Evolutionary conservation across 2,113 vertebrate species (phyloP).

Genomic region (Rhinopomastus cyanomelas): DNA sequence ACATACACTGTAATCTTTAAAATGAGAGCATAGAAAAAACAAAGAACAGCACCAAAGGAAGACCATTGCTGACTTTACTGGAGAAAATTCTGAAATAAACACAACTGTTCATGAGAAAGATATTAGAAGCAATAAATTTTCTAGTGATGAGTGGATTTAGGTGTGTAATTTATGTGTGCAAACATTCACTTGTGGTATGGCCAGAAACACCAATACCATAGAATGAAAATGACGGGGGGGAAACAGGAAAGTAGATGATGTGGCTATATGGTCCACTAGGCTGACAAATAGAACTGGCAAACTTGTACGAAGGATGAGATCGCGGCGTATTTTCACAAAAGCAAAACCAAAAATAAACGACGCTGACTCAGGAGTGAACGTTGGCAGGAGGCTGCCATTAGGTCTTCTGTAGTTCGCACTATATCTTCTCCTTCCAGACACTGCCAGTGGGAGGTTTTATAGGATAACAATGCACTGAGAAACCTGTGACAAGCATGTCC

Average conservation of each 20-base stretch:
- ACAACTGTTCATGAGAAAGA: constrained; percentile 64
- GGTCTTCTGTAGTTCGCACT: constrained; percentile 52
- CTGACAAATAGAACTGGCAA: constrained; percentile 42
- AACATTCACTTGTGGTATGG: constrained; percentile 47
- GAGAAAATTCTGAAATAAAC: constrained; percentile 61
- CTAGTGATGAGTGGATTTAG: constrained; percentile 59
- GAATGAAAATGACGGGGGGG: constrained; percentile 27
- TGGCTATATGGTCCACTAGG: neutral
- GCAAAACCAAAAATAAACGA: constrained; percentile 27
- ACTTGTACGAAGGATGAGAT: constrained; percentile 35
- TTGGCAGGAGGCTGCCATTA: constrained; percentile 58
- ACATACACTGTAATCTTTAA: constrained; percentile 16
- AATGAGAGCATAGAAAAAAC: constrained; percentile 40
- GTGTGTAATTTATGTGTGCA: constrained; percentile 62
- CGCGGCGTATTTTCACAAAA: constrained; percentile 59
- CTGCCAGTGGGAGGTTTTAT: constrained; percentile 68
- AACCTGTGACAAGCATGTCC: constrained; percentile 68
- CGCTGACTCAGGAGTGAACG: constrained; percentile 51
- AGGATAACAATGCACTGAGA: constrained; percentile 63
- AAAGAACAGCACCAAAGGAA: constrained; percentile 41
- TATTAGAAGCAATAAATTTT: constrained; percentile 67
- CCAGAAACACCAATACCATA: constrained; percentile 49
- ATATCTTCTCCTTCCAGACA: constrained; percentile 55
- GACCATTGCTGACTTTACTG: constrained; percentile 19
- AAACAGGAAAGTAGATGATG: constrained; percentile 45